Percentiles rank a stretch among this genome's conserved stretches.
phyloP scores from a whole-genome alignment of 1,140 invertebrate species.

The Geopemphigus sp. region DNA sequence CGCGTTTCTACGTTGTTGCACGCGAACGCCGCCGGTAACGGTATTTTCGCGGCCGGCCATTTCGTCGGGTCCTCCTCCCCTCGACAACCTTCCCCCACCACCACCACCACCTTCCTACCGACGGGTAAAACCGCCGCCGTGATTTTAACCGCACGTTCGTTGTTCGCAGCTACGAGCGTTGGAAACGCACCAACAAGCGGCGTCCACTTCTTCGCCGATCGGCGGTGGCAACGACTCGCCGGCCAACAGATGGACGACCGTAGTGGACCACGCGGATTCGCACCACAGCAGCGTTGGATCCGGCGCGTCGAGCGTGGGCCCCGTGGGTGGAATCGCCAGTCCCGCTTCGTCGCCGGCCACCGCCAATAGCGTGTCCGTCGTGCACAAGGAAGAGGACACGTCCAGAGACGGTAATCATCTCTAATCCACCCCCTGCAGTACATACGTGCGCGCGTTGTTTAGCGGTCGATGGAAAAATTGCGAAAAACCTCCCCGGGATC shows the following conservation, averaged over 20 bases:
- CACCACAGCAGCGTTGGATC: slow-evolving; percentile 51
- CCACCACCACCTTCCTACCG: too few species aligned
- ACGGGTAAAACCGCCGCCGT: too few species aligned
- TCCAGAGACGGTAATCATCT: slow-evolving; percentile 16
- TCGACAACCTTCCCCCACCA: too few species aligned
- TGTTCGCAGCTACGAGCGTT: slow-evolving; percentile 28
- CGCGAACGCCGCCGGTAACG: too few species aligned
- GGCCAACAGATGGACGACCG: slow-evolving; percentile 39
- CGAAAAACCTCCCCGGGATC: too few species aligned
- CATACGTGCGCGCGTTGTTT: too few species aligned
- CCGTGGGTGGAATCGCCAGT: slow-evolving; percentile 51
- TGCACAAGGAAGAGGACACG: slow-evolving; percentile 51
- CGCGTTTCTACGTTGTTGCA: too few species aligned
- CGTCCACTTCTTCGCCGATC: slow-evolving; percentile 38
- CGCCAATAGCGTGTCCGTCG: slow-evolving; percentile 9
- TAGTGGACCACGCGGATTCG: slow-evolving; percentile 44
- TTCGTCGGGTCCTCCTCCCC: too few species aligned
- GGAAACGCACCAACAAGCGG: slow-evolving; percentile 26
- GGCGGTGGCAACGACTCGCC: slow-evolving; percentile 10
- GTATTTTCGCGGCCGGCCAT: too few species aligned
- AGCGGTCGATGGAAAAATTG: too few species aligned
- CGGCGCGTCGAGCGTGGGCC: slow-evolving; percentile 51
- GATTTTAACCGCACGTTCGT: too few species aligned
- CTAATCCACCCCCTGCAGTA: too few species aligned
- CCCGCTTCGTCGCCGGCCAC: slow-evolving; percentile 50